Evolutionary conservation across 2,113 vertebrate species (phyloP).

Genomic region (Addax nasomaculatus): DNA sequence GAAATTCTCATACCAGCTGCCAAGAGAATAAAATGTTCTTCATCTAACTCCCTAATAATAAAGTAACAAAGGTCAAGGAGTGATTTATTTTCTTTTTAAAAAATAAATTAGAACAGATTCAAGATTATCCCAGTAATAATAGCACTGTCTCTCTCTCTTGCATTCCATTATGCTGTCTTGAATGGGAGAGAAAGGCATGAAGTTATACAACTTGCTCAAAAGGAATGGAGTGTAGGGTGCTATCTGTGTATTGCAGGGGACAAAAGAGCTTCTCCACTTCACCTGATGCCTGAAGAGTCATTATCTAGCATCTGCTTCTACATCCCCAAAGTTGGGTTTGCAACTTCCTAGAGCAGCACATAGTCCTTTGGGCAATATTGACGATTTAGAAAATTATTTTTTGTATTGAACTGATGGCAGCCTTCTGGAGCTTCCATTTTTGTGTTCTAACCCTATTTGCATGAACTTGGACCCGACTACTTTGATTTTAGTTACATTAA

Average conservation of each 20-base stretch:
- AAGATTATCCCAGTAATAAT: conserved; percentile 73
- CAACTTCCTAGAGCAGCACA: not conserved
- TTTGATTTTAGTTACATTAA: conserved; percentile 34
- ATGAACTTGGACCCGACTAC: conserved; percentile 25
- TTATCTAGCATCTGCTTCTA: conserved; percentile 48
- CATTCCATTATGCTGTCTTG: conserved; percentile 66
- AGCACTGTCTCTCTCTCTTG: conserved; percentile 54
- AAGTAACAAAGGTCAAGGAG: conserved; percentile 66
- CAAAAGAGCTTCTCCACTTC: conserved; percentile 38
- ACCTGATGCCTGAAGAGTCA: conserved; percentile 27
- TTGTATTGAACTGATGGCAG: not conserved
- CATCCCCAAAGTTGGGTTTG: not conserved
- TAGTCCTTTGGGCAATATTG: not conserved
- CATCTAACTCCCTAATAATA: conserved; percentile 39
- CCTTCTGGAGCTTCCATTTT: not conserved
- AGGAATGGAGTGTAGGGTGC: conserved; percentile 19
- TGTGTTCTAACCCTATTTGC: conserved; percentile 10
- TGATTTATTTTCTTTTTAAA: conserved; percentile 70
- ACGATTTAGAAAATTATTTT: conserved; percentile 49
- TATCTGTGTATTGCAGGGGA: conserved; percentile 50
- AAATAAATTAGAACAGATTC: conserved; percentile 72
- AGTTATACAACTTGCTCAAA: conserved; percentile 45
- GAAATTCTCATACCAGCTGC: conserved; percentile 42
- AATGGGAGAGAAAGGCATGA: conserved; percentile 55
- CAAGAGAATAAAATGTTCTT: conserved; percentile 56